Base-by-base conservation (phyloP, 2,888 invertebrate species). In the Amiota communis region DNA sequence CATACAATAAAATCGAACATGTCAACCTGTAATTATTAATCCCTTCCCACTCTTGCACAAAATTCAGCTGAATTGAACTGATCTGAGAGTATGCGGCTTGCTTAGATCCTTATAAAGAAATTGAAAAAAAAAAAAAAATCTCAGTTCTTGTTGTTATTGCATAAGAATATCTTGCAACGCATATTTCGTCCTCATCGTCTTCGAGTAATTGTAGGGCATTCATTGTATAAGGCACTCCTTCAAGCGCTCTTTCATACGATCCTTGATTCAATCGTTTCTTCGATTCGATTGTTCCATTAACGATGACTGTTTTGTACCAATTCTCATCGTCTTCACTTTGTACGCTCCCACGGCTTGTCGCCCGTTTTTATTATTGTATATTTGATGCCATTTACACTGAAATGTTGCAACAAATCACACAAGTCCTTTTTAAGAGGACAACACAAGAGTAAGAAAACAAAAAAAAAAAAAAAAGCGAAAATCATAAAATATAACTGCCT, bases 381-480 rank as follows among this genome's bases (percentile, higher is more conserved):
- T 83, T 83, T 79, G 83, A 83, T 83, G 84, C 83, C 84, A 83
- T 83, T 83, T 83, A 83, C 81, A 78, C 61, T 79, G 83, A 83
- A 83, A 84, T 83, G 84, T 83, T 81, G 83, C 83, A 84, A 83
- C 83, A 83, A 84, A 83, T 83, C 83, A 84, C 36, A 36, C 84
- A 80, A 74, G 79, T 80, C 80, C 79, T 80, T 78, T 82, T 82
- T 13, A 46, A n/a, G 20, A 67, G 65, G 49, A 49, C 15, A n/a
- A 15, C 67, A 6, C 11, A 51, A 12, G 11, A 68, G 1, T 2
- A 64, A 9, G 49, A 48, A 10, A 61, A 23, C 65, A 36, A 65
- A 20, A 65, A 48, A 15, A 23, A n/a, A 68, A 20, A 65, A 65
- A 65, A 15, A 8, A 23, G 10, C 2, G 17, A 8, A 48, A 65